These are phyloP conservation scores for Psilanteris sp. DNA, from an alignment of 1,140 invertebrate genomes.

Conservation along the genomic window DNA sequence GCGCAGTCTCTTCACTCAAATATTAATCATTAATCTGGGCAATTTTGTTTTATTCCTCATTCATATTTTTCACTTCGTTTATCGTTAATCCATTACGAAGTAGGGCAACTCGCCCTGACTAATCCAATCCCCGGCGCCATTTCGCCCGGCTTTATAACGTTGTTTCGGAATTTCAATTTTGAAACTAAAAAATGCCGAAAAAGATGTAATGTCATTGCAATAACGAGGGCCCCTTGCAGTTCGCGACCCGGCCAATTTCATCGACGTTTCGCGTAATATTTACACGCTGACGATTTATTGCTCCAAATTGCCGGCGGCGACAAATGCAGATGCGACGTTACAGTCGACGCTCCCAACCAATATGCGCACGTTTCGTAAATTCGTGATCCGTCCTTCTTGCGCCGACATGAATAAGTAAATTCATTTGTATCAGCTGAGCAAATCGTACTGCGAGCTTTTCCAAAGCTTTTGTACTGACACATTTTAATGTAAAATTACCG, in stretches of 20 bases:
- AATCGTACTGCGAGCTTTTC: no score
- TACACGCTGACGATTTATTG: conserved; percentile 54
- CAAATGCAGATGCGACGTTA: conserved; percentile 48
- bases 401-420: conserved; percentile 28
- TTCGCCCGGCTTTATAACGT: background rate
- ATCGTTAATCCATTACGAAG: conserved; percentile 10
- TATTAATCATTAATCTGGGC: conserved; percentile 8
- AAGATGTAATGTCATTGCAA: conserved; percentile 16
- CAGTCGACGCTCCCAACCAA: conserved; percentile 12
- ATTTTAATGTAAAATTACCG: no score
- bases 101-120: background rate
- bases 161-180: conserved; percentile 14
- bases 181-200: background rate
- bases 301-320: conserved; percentile 37
- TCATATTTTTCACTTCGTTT: conserved; percentile 11
- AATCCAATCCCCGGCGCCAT: background rate
- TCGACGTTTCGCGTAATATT: conserved; percentile 51
- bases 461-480: no score
- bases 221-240: conserved; percentile 24
- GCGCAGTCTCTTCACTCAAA: background rate
- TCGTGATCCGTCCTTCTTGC: conserved; percentile 39
- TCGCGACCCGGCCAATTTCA: conserved; percentile 23
- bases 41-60: conserved; percentile 1
- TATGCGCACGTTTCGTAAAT: conserved; percentile 19
- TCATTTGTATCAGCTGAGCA: conserved; percentile 33